phyloP scores from a whole-genome alignment of 1,140 invertebrate genomes.

The Palaemon carinicauda region DNA sequence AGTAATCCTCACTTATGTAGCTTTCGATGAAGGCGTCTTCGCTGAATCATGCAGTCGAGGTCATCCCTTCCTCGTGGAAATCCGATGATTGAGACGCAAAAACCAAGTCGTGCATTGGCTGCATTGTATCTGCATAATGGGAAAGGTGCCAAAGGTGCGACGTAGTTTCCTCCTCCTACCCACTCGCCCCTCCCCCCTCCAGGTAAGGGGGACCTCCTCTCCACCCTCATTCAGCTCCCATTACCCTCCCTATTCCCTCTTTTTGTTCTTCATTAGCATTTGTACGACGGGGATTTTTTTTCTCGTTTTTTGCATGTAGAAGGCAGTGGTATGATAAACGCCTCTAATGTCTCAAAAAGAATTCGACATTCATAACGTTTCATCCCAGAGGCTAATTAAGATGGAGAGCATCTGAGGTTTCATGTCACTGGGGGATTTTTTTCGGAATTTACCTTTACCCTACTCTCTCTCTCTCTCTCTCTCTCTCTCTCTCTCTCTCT shows the following conservation, averaged over 20 bases:
- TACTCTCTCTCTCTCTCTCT: neutral
- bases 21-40: neutral
- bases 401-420: neutral
- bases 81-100: neutral
- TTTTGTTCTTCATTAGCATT: conserved; percentile 21
- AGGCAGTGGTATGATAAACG: neutral
- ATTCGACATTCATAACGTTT: neutral
- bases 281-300: neutral
- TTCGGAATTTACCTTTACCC: neutral
- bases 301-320: neutral
- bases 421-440: neutral
- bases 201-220: neutral
- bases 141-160: conserved; percentile 34
- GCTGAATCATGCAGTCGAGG: neutral
- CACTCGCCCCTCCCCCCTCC: neutral
- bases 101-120: conserved; percentile 12
- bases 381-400: neutral
- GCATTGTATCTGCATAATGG: conserved; percentile 49
- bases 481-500: neutral
- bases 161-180: neutral
- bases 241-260: neutral
- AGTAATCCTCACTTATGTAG: no score
- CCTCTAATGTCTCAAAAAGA: neutral
- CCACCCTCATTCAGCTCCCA: neutral
- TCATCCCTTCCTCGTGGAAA: neutral